Percentiles rank a stretch among this genome's conserved stretches.
phyloP scores from a whole-genome alignment of 2,797 vertebrate species.

The Micrastur ruficollis region DNA sequence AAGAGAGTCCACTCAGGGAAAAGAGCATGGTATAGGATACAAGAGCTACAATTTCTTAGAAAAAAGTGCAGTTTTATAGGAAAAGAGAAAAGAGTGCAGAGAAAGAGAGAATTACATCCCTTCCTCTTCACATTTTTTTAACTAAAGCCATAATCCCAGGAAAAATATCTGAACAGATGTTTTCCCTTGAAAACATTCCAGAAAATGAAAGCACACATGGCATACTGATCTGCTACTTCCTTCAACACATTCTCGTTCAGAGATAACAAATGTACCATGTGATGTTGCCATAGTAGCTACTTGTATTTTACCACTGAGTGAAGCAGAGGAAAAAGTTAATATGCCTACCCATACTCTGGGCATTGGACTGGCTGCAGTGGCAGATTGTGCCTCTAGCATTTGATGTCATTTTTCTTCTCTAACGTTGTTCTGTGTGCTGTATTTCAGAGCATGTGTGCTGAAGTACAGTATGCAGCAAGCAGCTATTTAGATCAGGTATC shows the following conservation, averaged over 20 bases:
- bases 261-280: slow-evolving; percentile 65
- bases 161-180: slow-evolving; percentile 67
- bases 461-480: neutral
- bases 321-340: slow-evolving; percentile 1
- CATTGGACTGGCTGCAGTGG: neutral
- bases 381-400: neutral
- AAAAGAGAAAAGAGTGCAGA: neutral
- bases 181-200: slow-evolving; percentile 67
- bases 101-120: neutral
- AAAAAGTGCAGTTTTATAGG: neutral
- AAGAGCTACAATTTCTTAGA: neutral
- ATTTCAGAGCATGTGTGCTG: neutral
- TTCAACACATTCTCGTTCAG: slow-evolving; percentile 60
- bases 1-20: neutral
- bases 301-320: slow-evolving; percentile 32
- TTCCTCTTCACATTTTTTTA: slow-evolving; percentile 11
- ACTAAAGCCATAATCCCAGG: slow-evolving; percentile 26
- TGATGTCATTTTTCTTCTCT: neutral
- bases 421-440: neutral
- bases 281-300: slow-evolving; percentile 62
- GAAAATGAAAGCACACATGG: slow-evolving; percentile 61
- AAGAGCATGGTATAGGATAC: neutral
- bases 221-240: slow-evolving; percentile 66
- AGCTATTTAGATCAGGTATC: neutral
- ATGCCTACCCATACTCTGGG: neutral